Evolutionary conservation across 2,888 invertebrate genomes (phyloP).

Genomic region (Bembecia ichneumoniformis): DNA sequence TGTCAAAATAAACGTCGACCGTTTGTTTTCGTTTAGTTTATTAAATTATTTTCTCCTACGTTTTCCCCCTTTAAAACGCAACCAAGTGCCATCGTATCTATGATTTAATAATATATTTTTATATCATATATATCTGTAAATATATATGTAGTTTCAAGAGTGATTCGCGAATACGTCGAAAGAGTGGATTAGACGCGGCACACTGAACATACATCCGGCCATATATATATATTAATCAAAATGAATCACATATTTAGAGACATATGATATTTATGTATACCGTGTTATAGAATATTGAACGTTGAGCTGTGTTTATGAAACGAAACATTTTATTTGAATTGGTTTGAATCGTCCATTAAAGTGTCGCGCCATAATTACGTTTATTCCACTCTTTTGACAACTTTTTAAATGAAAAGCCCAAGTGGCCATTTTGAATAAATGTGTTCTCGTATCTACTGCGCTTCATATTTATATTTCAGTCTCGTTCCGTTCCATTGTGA

Average conservation of each 20-base stretch:
- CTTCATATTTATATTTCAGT: constrained; percentile 24
- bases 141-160: constrained; percentile 32
- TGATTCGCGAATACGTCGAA: constrained; percentile 31
- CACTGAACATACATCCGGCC: constrained; percentile 51
- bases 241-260: constrained; percentile 27
- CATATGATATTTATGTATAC: constrained; percentile 17
- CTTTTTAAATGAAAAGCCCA: constrained; percentile 9
- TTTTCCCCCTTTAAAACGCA: constrained; percentile 49
- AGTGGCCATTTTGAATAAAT: constrained; percentile 18
- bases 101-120: constrained; percentile 61
- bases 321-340: constrained; percentile 25
- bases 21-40: constrained; percentile 10
- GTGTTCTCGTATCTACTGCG: constrained; percentile 35
- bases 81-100: constrained; percentile 68
- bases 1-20: constrained; percentile 27
- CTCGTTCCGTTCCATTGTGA: constrained; percentile 55
- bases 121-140: constrained; percentile 57
- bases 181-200: constrained; percentile 43
- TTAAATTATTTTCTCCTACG: constrained; percentile 26
- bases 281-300: constrained; percentile 23
- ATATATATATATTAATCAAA: constrained; percentile 15
- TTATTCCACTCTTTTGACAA: constrained; percentile 45
- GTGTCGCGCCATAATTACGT: constrained; percentile 8
- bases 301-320: constrained; percentile 17
- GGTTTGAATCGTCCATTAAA: constrained; percentile 41